Evolutionary conservation across 2,888 invertebrate species (phyloP).

Genomic region (Pyrochroa serraticornis): DNA sequence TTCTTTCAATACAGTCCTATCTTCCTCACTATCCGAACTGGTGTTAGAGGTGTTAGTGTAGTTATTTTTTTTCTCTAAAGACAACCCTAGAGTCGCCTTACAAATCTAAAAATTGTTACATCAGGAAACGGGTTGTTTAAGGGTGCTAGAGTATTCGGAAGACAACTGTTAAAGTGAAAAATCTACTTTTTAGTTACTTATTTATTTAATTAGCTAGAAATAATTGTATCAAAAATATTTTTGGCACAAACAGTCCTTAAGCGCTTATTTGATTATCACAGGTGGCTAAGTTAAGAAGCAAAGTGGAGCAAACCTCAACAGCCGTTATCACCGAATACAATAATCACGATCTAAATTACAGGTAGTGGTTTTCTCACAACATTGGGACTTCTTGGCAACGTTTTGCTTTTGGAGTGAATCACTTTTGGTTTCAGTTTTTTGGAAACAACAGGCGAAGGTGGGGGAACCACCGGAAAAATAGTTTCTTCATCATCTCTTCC

Average conservation of each 20-base stretch:
- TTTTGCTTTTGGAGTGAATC: constrained; percentile 35
- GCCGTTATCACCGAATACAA: constrained; percentile 11
- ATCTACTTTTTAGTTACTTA: background rate
- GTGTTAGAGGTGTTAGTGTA: constrained; percentile 34
- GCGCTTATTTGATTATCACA: constrained; percentile 8
- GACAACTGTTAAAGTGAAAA: constrained; percentile 16
- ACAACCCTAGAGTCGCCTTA: constrained; percentile 64
- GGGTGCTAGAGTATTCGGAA: constrained; percentile 5
- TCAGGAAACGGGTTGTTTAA: background rate
- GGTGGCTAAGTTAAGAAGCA: constrained; percentile 7
- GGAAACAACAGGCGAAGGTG: constrained; percentile 72
- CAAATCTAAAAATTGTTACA: constrained; percentile 58
- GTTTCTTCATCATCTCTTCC: constrained; percentile 44
- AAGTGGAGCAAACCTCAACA: constrained; percentile 8
- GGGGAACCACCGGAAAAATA: constrained; percentile 65
- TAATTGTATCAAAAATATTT: background rate
- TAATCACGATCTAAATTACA: constrained; percentile 50
- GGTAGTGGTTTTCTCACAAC: constrained; percentile 64
- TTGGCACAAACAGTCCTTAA: background rate
- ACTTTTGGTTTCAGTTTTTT: constrained; percentile 44
- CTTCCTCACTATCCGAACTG: constrained; percentile 22
- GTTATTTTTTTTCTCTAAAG: constrained; percentile 43
- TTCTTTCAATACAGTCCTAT: constrained; percentile 23
- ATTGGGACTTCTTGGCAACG: constrained; percentile 50
- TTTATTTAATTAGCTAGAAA: constrained; percentile 3